Conservation (phyloP, 2,113 vertebrate genomes). For the Eublepharis macularius region DNA sequence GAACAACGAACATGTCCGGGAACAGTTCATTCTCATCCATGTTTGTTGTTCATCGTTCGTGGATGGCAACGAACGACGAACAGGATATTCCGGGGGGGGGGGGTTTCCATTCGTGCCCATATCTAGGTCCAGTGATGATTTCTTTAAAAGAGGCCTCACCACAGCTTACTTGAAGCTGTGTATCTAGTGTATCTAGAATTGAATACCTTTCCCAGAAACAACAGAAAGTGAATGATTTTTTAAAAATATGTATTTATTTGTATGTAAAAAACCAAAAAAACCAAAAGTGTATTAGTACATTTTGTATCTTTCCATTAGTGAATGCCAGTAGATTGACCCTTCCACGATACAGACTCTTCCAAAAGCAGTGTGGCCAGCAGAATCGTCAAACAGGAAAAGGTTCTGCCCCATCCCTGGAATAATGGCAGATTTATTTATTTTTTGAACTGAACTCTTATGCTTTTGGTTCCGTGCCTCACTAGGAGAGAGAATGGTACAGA, state of each 20-base stretch:
- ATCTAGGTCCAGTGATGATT: too few relatives aligned
- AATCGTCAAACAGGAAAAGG: neutral
- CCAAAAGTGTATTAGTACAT: neutral
- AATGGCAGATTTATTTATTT: neutral
- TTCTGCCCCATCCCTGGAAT: neutral
- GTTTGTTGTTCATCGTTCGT: too few relatives aligned
- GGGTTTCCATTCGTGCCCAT: too few relatives aligned
- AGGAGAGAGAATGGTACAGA: neutral
- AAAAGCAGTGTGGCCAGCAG: neutral
- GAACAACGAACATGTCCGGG: too few relatives aligned
- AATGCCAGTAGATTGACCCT: neutral
- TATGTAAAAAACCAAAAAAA: conserved; percentile 7
- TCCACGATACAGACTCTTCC: neutral
- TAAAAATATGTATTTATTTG: neutral
- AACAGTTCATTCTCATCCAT: too few relatives aligned
- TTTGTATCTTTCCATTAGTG: neutral
- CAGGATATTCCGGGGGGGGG: too few relatives aligned
- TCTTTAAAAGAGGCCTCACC: too few relatives aligned
- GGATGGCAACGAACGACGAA: too few relatives aligned
- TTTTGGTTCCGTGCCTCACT: neutral
- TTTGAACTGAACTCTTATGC: neutral
- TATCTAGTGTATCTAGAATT: neutral
- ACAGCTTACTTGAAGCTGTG: too few relatives aligned
- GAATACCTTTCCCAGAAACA: neutral
- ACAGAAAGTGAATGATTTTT: neutral